Evolutionary conservation across 2,113 vertebrate genomes (phyloP), one percentile per base, ranked within the genome.

Genomic region (Crotophaga sulcirostris): DNA sequence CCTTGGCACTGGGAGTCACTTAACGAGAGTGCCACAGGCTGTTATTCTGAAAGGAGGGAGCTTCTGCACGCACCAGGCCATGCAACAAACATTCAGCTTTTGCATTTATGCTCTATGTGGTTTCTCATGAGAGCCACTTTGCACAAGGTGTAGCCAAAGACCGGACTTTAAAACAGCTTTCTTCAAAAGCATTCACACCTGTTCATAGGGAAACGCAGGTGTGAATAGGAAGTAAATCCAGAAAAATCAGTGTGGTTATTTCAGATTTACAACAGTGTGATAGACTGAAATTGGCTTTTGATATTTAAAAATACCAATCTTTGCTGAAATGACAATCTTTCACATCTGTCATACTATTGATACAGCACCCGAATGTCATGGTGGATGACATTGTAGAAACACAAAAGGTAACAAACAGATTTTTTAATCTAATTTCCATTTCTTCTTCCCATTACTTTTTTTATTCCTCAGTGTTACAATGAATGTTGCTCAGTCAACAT

Each of bases 1-100:
- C 83, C 92, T 77, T 96, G 96, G 96, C 95, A 77, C 33, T 45
- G 56, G 87, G 6, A 82, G 81, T 69, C 77, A 34, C 89, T 82
- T 82, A 80, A 58, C 1, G 3, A 66, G 75, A 74, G 69, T 58
- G 91, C 2, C 59, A 75, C 56, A 77, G 92, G 76, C 96, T 82
- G 73, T 87, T 84, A 42, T 62, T 77, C 40, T 40, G 80, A 52
- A 75, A 88, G 89, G 73, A 82, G 59, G 34, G 69, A 85, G 49
- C 89, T 85, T 49, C 74, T 80, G 89, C 62, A 76, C 4, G 7
- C 77, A 87, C 74, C 52, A 75, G 81, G 40, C 73, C 52, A 2
- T 62, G 58, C 69, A 73, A 33, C n/a, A 90, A 90, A 74, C 0
- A 0, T 70, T 72, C 84, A 13, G 47, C 25, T 40, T 36, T 70